These are phyloP conservation scores for Rachycentron canadum DNA, from an alignment of 2,797 vertebrate species.

Conservation along the genomic window DNA sequence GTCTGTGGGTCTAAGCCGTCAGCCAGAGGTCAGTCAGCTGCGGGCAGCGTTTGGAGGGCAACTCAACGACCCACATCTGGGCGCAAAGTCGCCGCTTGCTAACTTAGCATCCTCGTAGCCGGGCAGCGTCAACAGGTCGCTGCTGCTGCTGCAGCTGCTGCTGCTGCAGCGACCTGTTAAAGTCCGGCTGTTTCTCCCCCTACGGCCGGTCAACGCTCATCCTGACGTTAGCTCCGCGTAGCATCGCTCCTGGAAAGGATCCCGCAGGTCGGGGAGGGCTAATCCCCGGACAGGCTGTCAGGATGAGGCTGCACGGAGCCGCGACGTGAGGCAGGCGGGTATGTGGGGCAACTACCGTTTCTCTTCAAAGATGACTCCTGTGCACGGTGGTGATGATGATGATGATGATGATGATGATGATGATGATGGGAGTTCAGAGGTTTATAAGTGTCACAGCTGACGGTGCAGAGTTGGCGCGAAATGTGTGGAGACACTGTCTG, in stretches of 20 bases:
- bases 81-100: slow-evolving; percentile 50
- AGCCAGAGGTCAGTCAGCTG: neutral
- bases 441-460: neutral
- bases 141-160: neutral
- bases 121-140: slow-evolving; percentile 50
- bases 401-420: too few relatives aligned
- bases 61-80: slow-evolving; percentile 18
- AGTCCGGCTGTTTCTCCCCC: too few relatives aligned
- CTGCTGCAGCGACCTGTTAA: too few relatives aligned
- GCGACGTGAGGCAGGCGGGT: slow-evolving; percentile 22
- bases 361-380: neutral
- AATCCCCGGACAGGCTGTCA: slow-evolving; percentile 36
- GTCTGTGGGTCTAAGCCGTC: accelerated
- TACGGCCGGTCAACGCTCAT: too few relatives aligned
- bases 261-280: neutral
- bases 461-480: neutral
- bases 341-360: slow-evolving; percentile 13
- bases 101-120: slow-evolving; percentile 41
- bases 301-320: slow-evolving; percentile 19
- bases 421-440: neutral
- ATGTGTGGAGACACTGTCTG: neutral
- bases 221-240: too few relatives aligned
- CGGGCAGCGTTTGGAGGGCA: neutral
- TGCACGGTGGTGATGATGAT: too few relatives aligned
- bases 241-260: neutral